Percentiles rank a stretch among this genome's conserved stretches.
Conservation (phyloP, 2,888 invertebrate species). For the Stramonita haemastoma region DNA sequence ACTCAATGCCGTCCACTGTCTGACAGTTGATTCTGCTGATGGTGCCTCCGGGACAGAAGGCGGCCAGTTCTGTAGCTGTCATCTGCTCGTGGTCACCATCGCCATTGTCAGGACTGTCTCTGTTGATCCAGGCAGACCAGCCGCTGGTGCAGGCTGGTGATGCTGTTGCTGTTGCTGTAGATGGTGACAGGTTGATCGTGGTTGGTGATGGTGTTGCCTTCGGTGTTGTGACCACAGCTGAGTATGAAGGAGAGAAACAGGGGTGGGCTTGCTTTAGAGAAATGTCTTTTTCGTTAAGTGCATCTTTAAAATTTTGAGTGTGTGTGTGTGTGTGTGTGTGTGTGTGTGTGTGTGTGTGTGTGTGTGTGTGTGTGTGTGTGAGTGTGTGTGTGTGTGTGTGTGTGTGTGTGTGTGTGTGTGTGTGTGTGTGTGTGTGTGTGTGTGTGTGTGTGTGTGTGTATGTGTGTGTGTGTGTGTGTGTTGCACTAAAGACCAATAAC, state of each 20-base stretch:
- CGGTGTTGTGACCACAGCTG: not conserved
- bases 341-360: too few relatives aligned
- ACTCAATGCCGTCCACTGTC: conserved; percentile 54
- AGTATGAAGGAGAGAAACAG: not conserved
- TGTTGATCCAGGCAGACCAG: conserved; percentile 51
- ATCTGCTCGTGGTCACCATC: conserved; percentile 54
- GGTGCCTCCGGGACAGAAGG: conserved; percentile 57
- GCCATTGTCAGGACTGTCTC: conserved; percentile 44
- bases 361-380: too few relatives aligned
- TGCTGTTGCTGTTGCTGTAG: conserved; percentile 35
- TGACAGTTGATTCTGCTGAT: conserved; percentile 58
- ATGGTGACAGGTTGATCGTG: conserved; percentile 1
- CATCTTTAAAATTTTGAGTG: too few relatives aligned
- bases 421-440: too few relatives aligned
- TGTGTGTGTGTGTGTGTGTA: too few relatives aligned
- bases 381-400: too few relatives aligned
- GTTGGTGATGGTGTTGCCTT: not conserved
- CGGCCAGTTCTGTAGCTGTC: conserved; percentile 47
- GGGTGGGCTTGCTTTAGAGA: too few relatives aligned
- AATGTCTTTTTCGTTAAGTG: too few relatives aligned
- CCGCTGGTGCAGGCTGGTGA: conserved; percentile 42
- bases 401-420: too few relatives aligned
- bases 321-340: too few relatives aligned
- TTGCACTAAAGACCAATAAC: too few relatives aligned
- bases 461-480: too few relatives aligned